Evolutionary conservation across 30 jellyfish, hydroid and myxozoan genomes (phyloP).

Genomic region (Pseudorhiza aurosa): DNA sequence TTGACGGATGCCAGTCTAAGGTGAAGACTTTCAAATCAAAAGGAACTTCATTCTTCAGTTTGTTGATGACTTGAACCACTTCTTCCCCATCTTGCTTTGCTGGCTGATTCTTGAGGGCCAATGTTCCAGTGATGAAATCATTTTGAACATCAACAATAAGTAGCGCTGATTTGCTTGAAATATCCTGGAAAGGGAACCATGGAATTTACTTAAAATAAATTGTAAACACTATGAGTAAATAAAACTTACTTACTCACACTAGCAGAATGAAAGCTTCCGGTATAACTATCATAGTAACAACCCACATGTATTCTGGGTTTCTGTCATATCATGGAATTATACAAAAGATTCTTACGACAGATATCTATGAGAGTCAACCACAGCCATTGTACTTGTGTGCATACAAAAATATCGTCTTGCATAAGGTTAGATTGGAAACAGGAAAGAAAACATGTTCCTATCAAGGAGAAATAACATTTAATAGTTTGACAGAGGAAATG

Average conservation of each 20-base stretch:
- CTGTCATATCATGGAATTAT: too few relatives aligned
- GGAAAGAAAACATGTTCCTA: too few relatives aligned
- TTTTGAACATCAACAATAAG: conserved; percentile 93
- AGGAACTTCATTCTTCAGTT: conserved; percentile 13
- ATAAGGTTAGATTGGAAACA: too few relatives aligned
- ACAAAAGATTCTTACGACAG: too few relatives aligned
- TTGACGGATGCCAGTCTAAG: conserved; percentile 93
- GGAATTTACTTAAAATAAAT: not conserved
- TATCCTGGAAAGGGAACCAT: conserved; percentile 37
- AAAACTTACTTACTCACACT: not conserved
- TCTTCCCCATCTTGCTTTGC: conserved; percentile 97
- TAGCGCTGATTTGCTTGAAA: conserved; percentile 56
- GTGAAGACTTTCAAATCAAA: conserved; percentile 77
- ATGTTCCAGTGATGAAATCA: conserved; percentile 93
- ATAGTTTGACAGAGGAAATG: too few relatives aligned
- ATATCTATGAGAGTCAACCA: too few relatives aligned
- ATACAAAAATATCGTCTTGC: too few relatives aligned
- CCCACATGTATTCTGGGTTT: too few relatives aligned
- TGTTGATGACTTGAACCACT: conserved; percentile 75
- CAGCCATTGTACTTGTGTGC: too few relatives aligned
- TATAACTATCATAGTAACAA: too few relatives aligned
- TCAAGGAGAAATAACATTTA: too few relatives aligned
- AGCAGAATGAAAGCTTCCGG: too few relatives aligned
- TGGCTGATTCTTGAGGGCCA: conserved; percentile 89
- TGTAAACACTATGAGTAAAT: not conserved